Base-by-base conservation (phyloP, 2,888 invertebrate genomes). In the Troilus luridus region DNA sequence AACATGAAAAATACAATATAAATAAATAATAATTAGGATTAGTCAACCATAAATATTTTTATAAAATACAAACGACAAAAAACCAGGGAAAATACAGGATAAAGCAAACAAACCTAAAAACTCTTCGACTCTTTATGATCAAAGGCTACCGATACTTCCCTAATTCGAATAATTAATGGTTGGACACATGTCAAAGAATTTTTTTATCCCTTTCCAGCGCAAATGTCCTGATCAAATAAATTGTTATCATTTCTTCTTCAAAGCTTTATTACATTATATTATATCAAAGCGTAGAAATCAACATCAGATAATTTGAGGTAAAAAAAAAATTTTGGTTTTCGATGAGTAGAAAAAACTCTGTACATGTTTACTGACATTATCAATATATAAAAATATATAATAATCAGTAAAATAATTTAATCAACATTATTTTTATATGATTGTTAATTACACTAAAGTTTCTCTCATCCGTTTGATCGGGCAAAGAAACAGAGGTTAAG, bases 141-240 rank as follows among this genome's bases (percentile, higher is more conserved):
- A 77, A 77, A 77, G 72, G 8, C 72, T 41, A 27, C 17, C 72
- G 41, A 41, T 77, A 41, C 17, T 27, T 7, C 7, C 9, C 72
- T 77, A 41, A 77, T 77, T 77, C 72, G 27, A 17, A 8, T 77
- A 77, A 77, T 77, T 77, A 77, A 77, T 77, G 41, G 72, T 8
- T 8, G 72, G 27, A 2, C 17, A 27, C 41, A 27, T 77, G 17
- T 77, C 27, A 77, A 77, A 77, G 72, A 77, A 41, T 17, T 41
- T 77, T 77, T 72, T 77, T n/a, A 41, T 19, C 27, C 17, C 41
- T 77, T 77, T 14, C 19, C 27, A 41, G 72, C 12, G 2, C 17
- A 0, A 27, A 19, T 19, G 72, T 17, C 3, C 72, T 77, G 17
- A 77, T 27, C 72, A 9, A 9, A 77, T 41, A 77, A 77, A 77